Evolutionary conservation across 2,797 vertebrate genomes (phyloP).

Genomic region (Falco novaeseelandiae): DNA sequence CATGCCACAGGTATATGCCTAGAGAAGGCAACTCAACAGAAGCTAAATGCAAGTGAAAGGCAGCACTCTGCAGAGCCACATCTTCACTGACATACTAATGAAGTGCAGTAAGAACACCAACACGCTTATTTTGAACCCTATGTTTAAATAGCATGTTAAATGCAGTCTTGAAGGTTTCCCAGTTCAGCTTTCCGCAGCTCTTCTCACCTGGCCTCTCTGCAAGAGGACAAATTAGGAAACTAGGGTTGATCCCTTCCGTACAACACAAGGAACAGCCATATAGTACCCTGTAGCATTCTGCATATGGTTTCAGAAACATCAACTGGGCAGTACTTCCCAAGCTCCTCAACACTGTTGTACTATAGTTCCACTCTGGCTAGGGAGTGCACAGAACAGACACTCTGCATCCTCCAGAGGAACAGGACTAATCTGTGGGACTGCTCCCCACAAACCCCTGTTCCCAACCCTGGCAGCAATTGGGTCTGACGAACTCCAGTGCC

Average conservation of each 20-base stretch:
- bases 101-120: not conserved
- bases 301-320: not conserved
- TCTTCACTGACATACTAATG: not conserved
- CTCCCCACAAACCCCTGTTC: not conserved
- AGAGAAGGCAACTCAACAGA: not conserved
- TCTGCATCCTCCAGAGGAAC: too few relatives aligned
- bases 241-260: accelerated
- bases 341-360: not conserved
- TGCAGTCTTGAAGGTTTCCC: not conserved
- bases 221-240: not conserved
- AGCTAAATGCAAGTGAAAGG: not conserved
- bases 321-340: not conserved
- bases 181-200: not conserved
- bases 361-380: not conserved
- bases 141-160: accelerated
- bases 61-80: not conserved
- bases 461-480: not conserved
- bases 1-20: accelerated
- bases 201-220: not conserved
- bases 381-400: accelerated
- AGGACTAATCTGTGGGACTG: not conserved
- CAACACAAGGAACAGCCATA: not conserved
- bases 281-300: too few relatives aligned
- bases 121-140: accelerated
- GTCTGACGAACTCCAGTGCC: not conserved